These are phyloP conservation scores for Rhinatrema bivittatum DNA, from an alignment of 2,797 vertebrate genomes.

Conservation along the genomic window DNA sequence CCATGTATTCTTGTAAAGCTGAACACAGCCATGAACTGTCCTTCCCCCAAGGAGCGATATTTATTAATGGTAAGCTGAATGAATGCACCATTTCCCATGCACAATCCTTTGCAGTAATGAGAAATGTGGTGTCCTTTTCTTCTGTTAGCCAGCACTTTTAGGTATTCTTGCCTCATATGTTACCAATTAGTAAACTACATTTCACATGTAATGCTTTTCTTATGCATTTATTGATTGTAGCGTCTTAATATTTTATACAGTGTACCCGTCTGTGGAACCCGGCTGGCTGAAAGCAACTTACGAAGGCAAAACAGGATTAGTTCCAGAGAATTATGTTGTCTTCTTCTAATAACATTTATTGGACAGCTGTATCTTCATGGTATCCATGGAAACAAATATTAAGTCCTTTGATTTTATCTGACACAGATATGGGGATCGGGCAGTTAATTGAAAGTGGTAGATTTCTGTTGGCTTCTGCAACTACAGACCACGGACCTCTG, in stretches of 20 bases:
- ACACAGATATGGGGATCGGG: conserved; percentile 54
- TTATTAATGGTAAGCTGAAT: conserved; percentile 77
- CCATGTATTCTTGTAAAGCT: conserved; percentile 89
- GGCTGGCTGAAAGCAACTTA: conserved; percentile 93
- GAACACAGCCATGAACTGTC: conserved; percentile 92
- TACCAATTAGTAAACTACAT: not conserved
- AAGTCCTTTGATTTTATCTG: conserved; percentile 62
- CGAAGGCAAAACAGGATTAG: conserved; percentile 84
- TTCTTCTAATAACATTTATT: conserved; percentile 68
- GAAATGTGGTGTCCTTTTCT: too few relatives aligned
- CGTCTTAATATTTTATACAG: conserved; percentile 46
- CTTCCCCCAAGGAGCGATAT: conserved; percentile 88
- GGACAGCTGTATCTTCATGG: conserved; percentile 75
- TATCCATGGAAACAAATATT: conserved; percentile 81
- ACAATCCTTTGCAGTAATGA: too few relatives aligned
- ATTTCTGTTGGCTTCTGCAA: conserved; percentile 42
- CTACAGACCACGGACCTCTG: conserved; percentile 36
- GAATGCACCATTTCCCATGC: too few relatives aligned
- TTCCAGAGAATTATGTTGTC: conserved; percentile 91
- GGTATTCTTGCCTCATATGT: too few relatives aligned
- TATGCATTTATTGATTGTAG: too few relatives aligned
- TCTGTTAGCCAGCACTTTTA: too few relatives aligned
- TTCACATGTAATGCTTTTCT: not conserved
- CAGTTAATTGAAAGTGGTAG: conserved; percentile 33
- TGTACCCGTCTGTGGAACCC: conserved; percentile 87